Evolutionary conservation across 2,888 invertebrate species (phyloP), one percentile per base, ranked within the genome.

Genomic region (Sialis lutaria): DNA sequence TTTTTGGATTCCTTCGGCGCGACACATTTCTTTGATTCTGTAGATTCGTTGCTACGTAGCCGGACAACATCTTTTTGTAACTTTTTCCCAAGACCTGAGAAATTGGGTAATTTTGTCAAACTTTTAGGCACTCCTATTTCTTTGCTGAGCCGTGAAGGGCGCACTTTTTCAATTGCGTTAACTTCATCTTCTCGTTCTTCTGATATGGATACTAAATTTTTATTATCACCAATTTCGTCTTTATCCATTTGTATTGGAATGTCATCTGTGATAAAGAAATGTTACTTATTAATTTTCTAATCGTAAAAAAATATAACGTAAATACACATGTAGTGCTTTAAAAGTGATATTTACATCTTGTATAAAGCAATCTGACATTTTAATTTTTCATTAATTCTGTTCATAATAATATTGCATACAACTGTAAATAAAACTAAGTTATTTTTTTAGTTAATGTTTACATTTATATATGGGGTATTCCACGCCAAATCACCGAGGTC

Each of bases 161-260:
- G 69, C 57, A 74, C 64, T 58, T 73, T 68, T 55, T 74, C 69
- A 52, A 64, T 57, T 41, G 49, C 45, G 22, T 50, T 52, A 33
- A 48, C 55, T 44, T 69, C 68, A 47, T 72, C 58, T 65, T 79
- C 73, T 54, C 73, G 70, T 57, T 82, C 82, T 58, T 82, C 82
- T 1, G 75, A 75, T 54, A 82, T 82, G 0, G 80, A 76, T 42
- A 78, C 73, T 35, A 82, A 65, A 56, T 74, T 66, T 50, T 70
- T 69, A 2, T 69, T 69, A 48, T 79, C 79, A 5, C 67, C 64
- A 7, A 71, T 67, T 48, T 74, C 73, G 42, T 72, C 75, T 58
- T 78, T 78, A 8, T 74, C 75, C 43, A 75, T 75, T 71, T 87
- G 87, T 58, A 89, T 89, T 42, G 88, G 89, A 67, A 89, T 89